These are phyloP conservation scores for Radopholus similis DNA, from an alignment of 1,140 invertebrate genomes.

Conservation along the genomic window DNA sequence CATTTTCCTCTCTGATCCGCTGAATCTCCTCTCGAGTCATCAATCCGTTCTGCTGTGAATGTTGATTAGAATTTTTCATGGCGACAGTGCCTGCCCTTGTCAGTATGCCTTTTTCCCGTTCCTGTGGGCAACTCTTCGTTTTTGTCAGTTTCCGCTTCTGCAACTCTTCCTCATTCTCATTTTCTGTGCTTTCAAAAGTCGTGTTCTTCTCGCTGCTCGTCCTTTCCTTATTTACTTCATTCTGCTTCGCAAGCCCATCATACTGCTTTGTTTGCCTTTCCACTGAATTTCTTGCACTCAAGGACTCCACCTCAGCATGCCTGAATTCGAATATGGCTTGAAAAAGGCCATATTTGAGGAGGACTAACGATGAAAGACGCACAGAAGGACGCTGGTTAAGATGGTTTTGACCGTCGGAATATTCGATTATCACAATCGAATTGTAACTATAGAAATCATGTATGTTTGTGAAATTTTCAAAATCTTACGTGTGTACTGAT, in stretches of 20 bases:
- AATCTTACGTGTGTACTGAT: slow-evolving; percentile 13
- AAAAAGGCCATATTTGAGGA: neutral
- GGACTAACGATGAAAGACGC: slow-evolving; percentile 43
- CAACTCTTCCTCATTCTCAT: neutral
- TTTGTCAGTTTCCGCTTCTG: neutral
- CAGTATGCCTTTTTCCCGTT: neutral
- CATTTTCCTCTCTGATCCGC: slow-evolving; percentile 13
- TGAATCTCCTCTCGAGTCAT: slow-evolving; percentile 5
- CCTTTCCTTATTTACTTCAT: too few relatives aligned
- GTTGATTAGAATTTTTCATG: neutral
- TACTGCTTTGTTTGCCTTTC: neutral
- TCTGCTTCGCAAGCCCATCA: too few relatives aligned
- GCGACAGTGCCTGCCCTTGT: neutral
- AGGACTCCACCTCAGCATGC: slow-evolving; percentile 2
- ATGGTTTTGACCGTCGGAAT: slow-evolving; percentile 30
- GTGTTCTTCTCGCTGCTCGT: neutral
- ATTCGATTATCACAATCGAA: slow-evolving; percentile 49
- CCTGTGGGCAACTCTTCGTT: neutral
- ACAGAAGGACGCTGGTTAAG: slow-evolving; percentile 43
- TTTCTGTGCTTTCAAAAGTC: neutral
- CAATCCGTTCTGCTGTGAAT: slow-evolving; percentile 6
- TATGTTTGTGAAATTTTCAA: neutral
- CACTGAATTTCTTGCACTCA: slow-evolving; percentile 17
- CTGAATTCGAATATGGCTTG: neutral
- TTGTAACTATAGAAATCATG: slow-evolving; percentile 23